A percentile compares a stretch with the other conserved stretches of the same genome.
phyloP scores from a whole-genome alignment of 2,113 vertebrate species.

The Cynoglossus semilaevis region DNA sequence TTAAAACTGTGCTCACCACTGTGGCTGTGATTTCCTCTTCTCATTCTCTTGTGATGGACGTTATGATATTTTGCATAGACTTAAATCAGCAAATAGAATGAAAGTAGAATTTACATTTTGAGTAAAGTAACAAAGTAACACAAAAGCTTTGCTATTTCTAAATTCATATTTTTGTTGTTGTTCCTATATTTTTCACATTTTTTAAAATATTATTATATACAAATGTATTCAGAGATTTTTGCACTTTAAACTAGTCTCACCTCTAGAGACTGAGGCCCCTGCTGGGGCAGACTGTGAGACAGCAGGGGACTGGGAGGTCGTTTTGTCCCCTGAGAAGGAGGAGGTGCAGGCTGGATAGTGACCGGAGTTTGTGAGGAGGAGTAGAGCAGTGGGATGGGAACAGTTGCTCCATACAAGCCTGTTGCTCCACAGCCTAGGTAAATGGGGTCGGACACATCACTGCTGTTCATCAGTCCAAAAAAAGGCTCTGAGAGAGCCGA shows the following conservation, averaged over 20 bases:
- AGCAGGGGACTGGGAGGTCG: constrained; percentile 42
- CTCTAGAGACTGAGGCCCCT: constrained; percentile 52
- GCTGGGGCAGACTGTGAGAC: constrained; percentile 30
- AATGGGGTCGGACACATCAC: constrained; percentile 52
- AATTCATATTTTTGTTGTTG: too few species aligned
- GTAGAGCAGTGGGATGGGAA: constrained; percentile 27
- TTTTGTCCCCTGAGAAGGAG: constrained; percentile 38
- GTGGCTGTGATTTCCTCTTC: too few species aligned
- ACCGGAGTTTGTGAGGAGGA: constrained; percentile 40
- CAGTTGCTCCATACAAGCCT: constrained; percentile 35
- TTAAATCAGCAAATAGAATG: too few species aligned
- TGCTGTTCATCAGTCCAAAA: constrained; percentile 36
- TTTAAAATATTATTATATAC: not conserved
- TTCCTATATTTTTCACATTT: too few species aligned
- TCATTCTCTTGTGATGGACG: too few species aligned
- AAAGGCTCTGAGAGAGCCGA: constrained; percentile 21
- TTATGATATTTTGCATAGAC: too few species aligned
- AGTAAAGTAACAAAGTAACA: too few species aligned
- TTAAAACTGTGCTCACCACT: not conserved
- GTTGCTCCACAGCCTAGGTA: constrained; percentile 40
- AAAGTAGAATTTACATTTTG: too few species aligned
- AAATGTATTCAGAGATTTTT: not conserved
- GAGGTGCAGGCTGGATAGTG: constrained; percentile 27
- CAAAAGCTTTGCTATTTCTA: too few species aligned
- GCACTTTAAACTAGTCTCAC: constrained; percentile 32